These are phyloP conservation scores for Dromius quadrimaculatus DNA, from an alignment of 2,888 invertebrate species.

Conservation along the genomic window DNA sequence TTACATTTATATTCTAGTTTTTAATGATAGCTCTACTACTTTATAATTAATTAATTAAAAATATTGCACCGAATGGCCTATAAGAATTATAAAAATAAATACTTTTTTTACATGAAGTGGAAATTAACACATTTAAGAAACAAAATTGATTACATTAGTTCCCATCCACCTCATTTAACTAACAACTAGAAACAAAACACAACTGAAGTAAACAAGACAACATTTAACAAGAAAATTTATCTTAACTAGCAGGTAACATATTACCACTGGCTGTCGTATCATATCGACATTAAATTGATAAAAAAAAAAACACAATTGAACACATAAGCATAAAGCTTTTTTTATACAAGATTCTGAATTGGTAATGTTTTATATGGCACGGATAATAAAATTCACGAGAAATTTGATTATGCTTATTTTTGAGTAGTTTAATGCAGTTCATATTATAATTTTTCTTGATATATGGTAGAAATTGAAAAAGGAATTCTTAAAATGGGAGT, in stretches of 20 bases:
- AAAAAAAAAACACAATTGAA: constrained; percentile 16
- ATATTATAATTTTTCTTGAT: too few relatives aligned
- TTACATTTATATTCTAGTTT: constrained; percentile 19
- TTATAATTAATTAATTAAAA: too few relatives aligned
- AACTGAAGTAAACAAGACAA: constrained; percentile 21
- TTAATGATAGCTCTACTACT: constrained; percentile 8
- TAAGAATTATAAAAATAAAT: neutral
- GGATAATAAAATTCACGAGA: constrained; percentile 2
- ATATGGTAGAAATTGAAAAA: too few relatives aligned
- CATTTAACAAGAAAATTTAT: constrained; percentile 18
- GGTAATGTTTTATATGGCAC: neutral
- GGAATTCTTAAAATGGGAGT: too few relatives aligned
- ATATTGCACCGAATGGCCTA: constrained; percentile 47
- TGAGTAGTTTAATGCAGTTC: too few relatives aligned
- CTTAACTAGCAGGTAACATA: constrained; percentile 42
- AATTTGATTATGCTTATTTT: too few relatives aligned
- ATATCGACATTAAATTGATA: constrained; percentile 6
- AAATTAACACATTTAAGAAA: constrained; percentile 1
- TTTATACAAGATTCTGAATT: too few relatives aligned
- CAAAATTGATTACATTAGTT: neutral
- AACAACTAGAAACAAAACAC: neutral
- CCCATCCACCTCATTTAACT: neutral
- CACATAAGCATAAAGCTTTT: neutral
- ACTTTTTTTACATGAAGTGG: neutral
- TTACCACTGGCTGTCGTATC: constrained; percentile 38